phyloP scores from a whole-genome alignment of 2,113 vertebrate genomes.

The Corythoichthys intestinalis region DNA sequence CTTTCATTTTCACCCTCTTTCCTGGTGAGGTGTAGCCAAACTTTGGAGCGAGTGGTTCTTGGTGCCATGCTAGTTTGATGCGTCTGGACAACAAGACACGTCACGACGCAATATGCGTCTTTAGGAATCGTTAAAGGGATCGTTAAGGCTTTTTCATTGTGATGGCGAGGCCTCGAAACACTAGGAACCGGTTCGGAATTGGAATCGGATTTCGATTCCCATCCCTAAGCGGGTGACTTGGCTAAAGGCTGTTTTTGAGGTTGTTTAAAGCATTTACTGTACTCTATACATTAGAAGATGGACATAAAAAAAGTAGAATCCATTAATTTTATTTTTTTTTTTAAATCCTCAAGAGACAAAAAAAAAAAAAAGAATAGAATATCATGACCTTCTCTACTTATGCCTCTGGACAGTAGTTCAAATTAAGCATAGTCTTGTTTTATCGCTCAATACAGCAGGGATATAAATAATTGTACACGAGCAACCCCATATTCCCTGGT shows the following conservation, averaged over 20 bases:
- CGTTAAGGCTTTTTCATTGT: too few relatives aligned
- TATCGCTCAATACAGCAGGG: constrained; percentile 22
- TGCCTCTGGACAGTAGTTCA: background rate
- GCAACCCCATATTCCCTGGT: constrained; percentile 2
- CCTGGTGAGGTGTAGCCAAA: too few relatives aligned
- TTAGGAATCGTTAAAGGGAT: too few relatives aligned
- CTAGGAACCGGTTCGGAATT: too few relatives aligned
- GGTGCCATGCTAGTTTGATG: too few relatives aligned
- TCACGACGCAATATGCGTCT: too few relatives aligned
- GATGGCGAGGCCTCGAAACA: too few relatives aligned
- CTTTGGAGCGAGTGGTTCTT: too few relatives aligned
- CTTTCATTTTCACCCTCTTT: too few relatives aligned
- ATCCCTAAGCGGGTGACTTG: too few relatives aligned
- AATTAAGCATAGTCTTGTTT: constrained; percentile 5
- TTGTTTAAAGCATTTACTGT: background rate
- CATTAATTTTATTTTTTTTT: background rate
- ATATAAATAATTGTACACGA: constrained; percentile 22
- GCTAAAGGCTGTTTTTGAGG: background rate
- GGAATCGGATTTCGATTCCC: too few relatives aligned
- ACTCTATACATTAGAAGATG: background rate
- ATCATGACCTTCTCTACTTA: background rate
- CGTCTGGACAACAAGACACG: too few relatives aligned
- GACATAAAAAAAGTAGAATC: background rate
- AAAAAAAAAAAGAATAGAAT: background rate
- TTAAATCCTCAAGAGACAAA: background rate